A percentile compares a stretch with the other conserved stretches of the same genome.
phyloP scores from a whole-genome alignment of 2,797 vertebrate genomes.

The Hydrocynus forskahlii region DNA sequence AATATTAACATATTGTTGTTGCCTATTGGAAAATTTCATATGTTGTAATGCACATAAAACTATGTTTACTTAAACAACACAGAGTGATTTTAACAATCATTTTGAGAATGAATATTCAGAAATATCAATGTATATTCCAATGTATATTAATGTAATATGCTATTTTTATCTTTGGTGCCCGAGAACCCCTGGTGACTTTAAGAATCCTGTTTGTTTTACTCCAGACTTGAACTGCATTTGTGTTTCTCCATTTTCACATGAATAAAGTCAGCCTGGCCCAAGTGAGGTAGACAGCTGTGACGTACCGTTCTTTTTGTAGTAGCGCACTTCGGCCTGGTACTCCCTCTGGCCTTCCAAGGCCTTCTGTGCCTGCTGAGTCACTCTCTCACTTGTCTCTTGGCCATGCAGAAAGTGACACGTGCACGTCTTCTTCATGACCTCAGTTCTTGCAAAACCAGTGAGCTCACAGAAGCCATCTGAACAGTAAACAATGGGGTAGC shows the following conservation, averaged over 20 bases:
- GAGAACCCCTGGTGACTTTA: too few relatives aligned
- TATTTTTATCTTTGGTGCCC: too few relatives aligned
- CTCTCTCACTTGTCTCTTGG: slow-evolving; percentile 84
- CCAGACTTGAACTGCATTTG: too few relatives aligned
- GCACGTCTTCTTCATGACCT: slow-evolving; percentile 97
- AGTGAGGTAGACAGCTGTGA: background rate
- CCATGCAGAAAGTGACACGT: slow-evolving; percentile 91
- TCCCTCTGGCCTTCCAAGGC: slow-evolving; percentile 90
- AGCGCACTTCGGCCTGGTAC: slow-evolving; percentile 88
- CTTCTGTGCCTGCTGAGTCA: slow-evolving; percentile 85
- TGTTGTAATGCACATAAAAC: too few relatives aligned
- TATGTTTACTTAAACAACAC: too few relatives aligned
- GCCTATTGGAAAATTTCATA: too few relatives aligned
- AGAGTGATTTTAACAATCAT: too few relatives aligned
- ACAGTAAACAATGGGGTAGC: slow-evolving; percentile 94
- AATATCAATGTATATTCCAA: too few relatives aligned
- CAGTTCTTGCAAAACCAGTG: slow-evolving; percentile 87
- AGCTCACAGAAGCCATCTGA: slow-evolving; percentile 96
- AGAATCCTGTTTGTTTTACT: too few relatives aligned
- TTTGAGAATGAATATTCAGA: too few relatives aligned
- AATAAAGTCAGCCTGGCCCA: background rate
- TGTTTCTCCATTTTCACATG: background rate
- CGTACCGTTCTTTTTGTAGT: slow-evolving; percentile 91
- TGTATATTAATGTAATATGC: too few relatives aligned
- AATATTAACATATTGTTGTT: too few relatives aligned